phyloP scores from a whole-genome alignment of 2,888 invertebrate genomes.

The Clusia tigrina region DNA sequence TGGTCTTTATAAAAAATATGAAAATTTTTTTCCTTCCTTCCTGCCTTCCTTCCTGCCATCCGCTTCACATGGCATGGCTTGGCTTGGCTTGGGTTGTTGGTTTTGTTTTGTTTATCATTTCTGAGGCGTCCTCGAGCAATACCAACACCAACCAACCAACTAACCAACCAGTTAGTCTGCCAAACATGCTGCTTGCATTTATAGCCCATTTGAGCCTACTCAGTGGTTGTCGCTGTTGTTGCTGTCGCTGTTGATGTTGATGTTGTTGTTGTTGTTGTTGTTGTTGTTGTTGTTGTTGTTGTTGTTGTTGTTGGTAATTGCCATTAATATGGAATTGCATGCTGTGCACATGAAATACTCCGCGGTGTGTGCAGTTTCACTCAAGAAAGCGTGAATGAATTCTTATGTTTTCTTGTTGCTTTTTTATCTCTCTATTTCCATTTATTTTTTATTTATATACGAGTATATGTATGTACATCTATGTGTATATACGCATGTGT shows the following conservation, averaged over 20 bases:
- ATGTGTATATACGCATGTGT: background rate
- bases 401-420: background rate
- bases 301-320: conserved; percentile 17
- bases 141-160: conserved; percentile 4
- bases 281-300: too few relatives aligned
- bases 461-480: background rate
- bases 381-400: background rate
- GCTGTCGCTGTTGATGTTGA: too few relatives aligned
- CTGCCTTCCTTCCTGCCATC: too few relatives aligned
- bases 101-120: too few relatives aligned
- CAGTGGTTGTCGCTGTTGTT: background rate
- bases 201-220: background rate
- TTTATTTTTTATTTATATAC: background rate
- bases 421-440: background rate
- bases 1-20: conserved; percentile 15
- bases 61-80: too few relatives aligned
- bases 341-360: background rate
- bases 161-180: background rate
- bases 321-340: conserved; percentile 10
- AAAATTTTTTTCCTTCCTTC: too few relatives aligned
- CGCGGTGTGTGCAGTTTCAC: background rate
- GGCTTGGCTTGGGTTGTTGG: too few relatives aligned
- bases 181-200: background rate
- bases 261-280: too few relatives aligned
- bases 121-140: background rate